A percentile compares a stretch with the other conserved stretches of the same genome.
Evolutionary conservation across 1,140 invertebrate genomes (phyloP).

Genomic region (Caenorhabditis briggsae): DNA sequence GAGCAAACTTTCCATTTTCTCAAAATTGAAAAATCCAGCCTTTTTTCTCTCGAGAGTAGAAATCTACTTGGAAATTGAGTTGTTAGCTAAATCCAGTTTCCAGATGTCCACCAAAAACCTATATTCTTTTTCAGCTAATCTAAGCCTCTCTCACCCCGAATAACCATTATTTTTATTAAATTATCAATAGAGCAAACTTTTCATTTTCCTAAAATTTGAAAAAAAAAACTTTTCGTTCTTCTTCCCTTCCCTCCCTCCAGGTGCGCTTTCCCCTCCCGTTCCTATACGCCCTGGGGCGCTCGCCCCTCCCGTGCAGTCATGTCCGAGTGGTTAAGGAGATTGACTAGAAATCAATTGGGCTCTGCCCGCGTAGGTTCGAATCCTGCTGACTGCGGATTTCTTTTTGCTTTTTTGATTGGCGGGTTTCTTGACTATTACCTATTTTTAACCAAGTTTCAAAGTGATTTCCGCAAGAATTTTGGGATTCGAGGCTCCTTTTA

Average conservation of each 20-base stretch:
- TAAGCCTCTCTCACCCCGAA: too few species aligned
- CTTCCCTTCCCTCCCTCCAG: background rate
- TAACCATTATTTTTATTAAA: too few species aligned
- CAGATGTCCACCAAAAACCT: too few species aligned
- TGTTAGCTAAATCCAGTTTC: too few species aligned
- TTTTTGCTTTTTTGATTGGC: background rate
- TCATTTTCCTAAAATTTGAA: background rate
- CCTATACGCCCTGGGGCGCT: background rate
- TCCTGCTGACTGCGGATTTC: conserved; percentile 63
- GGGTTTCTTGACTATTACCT: background rate
- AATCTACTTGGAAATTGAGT: too few species aligned
- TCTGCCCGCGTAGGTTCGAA: conserved; percentile 69
- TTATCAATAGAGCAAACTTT: background rate
- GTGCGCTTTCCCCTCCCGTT: background rate
- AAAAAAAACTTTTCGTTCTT: too few species aligned
- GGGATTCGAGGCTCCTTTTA: too few species aligned
- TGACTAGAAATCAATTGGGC: conserved; percentile 68
- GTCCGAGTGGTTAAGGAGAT: conserved; percentile 69
- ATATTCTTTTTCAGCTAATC: too few species aligned
- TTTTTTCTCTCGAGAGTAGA: too few species aligned
- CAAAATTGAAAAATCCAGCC: too few species aligned
- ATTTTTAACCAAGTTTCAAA: too few species aligned
- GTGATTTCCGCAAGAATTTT: too few species aligned
- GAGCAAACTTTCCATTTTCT: background rate
- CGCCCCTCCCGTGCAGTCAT: conserved; percentile 4